Conservation (phyloP, 1,140 invertebrate species). For the Cardiocondyla obscurior region DNA sequence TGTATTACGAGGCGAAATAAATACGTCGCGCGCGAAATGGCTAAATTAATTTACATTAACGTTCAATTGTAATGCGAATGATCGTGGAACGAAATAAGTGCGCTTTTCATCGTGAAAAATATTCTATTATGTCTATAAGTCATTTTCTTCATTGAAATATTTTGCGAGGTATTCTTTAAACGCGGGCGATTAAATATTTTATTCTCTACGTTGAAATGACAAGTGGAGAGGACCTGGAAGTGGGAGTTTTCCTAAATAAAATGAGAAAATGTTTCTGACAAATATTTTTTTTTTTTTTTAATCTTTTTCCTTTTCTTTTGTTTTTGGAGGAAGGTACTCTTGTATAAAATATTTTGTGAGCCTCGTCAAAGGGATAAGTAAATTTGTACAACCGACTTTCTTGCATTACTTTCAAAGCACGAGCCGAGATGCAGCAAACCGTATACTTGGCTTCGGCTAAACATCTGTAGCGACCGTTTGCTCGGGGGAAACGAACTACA, state of each 20-base stretch:
- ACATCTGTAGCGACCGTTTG: conserved; percentile 39
- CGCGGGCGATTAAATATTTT: neutral
- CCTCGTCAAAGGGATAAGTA: conserved; percentile 27
- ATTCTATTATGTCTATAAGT: neutral
- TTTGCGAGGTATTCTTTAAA: neutral
- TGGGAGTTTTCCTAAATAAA: conserved; percentile 9
- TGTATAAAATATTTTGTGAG: conserved; percentile 46
- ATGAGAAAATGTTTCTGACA: conserved; percentile 37
- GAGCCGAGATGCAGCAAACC: conserved; percentile 22
- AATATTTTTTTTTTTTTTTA: conserved; percentile 45
- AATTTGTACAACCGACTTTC: conserved; percentile 49
- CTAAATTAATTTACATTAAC: conserved; percentile 14
- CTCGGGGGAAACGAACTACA: conserved; percentile 36
- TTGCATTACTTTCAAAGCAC: conserved; percentile 37
- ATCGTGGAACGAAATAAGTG: neutral
- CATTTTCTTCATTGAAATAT: neutral
- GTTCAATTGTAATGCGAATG: neutral
- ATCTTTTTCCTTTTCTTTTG: too few species aligned
- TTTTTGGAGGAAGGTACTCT: conserved; percentile 11
- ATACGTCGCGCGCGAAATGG: neutral
- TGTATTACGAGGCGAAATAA: conserved; percentile 3
- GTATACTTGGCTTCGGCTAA: conserved; percentile 42
- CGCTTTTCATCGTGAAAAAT: neutral
- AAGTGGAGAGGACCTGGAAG: conserved; percentile 9
- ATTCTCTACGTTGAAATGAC: neutral